A percentile compares a stretch with the other conserved stretches of the same genome.
Conservation (phyloP, 2,888 invertebrate species). For the Aelia acuminata region DNA sequence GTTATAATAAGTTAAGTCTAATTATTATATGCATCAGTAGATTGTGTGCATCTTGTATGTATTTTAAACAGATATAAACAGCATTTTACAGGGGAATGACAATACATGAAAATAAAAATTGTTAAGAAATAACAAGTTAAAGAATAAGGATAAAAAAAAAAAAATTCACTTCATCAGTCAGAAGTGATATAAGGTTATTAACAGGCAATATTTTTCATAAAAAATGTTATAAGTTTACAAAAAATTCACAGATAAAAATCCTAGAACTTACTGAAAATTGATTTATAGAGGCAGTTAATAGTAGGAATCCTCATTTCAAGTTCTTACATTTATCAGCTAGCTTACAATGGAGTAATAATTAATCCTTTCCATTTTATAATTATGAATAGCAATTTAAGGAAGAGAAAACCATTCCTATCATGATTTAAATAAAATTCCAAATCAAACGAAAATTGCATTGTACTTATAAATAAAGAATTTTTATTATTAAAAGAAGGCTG, state of each 20-base stretch:
- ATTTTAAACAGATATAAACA: background rate
- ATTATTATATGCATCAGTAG: too few relatives aligned
- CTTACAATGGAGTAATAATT: background rate
- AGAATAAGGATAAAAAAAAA: background rate
- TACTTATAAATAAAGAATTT: background rate
- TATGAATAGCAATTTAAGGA: background rate
- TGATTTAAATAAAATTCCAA: conserved; percentile 2
- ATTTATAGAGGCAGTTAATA: background rate
- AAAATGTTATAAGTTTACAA: background rate
- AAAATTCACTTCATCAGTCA: background rate
- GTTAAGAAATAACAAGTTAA: background rate
- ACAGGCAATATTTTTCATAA: background rate
- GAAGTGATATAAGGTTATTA: background rate
- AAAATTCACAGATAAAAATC: background rate
- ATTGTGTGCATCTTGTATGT: background rate
- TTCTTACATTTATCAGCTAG: background rate
- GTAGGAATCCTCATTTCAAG: background rate
- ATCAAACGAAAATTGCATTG: background rate
- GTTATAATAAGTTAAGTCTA: too few relatives aligned
- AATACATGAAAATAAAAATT: background rate
- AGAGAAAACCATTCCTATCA: background rate
- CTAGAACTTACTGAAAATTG: conserved; percentile 5
- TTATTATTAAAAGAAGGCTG: background rate
- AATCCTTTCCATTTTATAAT: background rate
- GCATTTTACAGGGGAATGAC: background rate